phyloP scores from a whole-genome alignment of 2,888 invertebrate genomes.

The Latheticus oryzae region DNA sequence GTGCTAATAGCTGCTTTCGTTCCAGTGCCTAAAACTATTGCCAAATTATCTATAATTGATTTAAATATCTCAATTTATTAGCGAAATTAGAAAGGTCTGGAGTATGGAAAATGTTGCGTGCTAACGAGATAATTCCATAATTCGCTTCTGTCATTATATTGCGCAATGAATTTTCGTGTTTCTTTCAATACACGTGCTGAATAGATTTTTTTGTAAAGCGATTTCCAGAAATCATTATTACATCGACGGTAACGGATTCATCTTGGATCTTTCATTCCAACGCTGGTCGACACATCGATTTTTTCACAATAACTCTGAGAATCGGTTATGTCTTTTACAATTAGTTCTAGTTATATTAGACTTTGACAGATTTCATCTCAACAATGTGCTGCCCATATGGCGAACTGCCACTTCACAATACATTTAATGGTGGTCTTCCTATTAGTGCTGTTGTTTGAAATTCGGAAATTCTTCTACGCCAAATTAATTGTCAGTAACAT shows the following conservation, averaged over 20 bases:
- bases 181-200: conserved; percentile 22
- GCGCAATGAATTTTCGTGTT: conserved; percentile 19
- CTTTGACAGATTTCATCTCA: conserved; percentile 36
- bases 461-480: conserved; percentile 19
- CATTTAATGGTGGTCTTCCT: conserved; percentile 34
- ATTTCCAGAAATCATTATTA: conserved; percentile 23
- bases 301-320: neutral
- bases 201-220: conserved; percentile 5
- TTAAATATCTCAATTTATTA: conserved; percentile 26
- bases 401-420: conserved; percentile 25
- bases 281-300: conserved; percentile 8
- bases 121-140: conserved; percentile 34
- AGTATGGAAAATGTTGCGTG: conserved; percentile 29
- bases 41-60: conserved; percentile 21
- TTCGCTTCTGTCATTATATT: conserved; percentile 28
- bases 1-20: conserved; percentile 29
- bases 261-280: neutral
- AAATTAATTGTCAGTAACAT: conserved; percentile 28
- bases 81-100: conserved; percentile 29
- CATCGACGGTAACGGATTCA: conserved; percentile 8
- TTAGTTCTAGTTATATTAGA: conserved; percentile 8
- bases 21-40: conserved; percentile 23
- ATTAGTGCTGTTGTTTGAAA: conserved; percentile 30
- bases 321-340: conserved; percentile 6
- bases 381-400: conserved; percentile 34